Percentiles rank a stretch among this genome's conserved stretches.
phyloP scores from a whole-genome alignment of 2,113 vertebrate species.

The Pluvianellus socialis region DNA sequence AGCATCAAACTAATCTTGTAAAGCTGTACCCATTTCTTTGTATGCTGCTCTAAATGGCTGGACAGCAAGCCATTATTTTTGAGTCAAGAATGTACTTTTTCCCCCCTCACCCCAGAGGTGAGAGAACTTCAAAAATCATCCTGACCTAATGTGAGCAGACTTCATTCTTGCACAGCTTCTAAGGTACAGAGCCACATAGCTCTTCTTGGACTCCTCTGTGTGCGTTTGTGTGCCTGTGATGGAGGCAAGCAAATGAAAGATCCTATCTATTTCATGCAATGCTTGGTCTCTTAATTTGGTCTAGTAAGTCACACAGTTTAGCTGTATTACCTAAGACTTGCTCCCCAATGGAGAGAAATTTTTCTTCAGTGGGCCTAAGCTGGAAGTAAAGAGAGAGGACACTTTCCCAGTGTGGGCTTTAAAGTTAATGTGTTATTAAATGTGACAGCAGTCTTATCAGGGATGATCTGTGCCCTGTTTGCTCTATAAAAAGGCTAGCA shows the following conservation, averaged over 20 bases:
- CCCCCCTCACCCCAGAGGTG: background rate
- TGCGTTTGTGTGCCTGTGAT: rapidly evolving
- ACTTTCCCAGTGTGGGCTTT: background rate
- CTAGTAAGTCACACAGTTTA: background rate
- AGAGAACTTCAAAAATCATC: background rate
- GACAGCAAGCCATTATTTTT: background rate
- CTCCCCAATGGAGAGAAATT: background rate
- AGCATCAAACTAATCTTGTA: background rate
- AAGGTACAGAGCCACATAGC: background rate
- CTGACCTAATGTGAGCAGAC: background rate
- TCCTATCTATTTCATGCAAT: background rate
- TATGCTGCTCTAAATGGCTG: background rate
- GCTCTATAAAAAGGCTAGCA: background rate
- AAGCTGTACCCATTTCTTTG: background rate
- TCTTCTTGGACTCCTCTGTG: background rate
- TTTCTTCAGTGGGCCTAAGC: background rate
- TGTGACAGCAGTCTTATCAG: background rate
- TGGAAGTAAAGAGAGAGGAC: background rate
- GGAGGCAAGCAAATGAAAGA: background rate
- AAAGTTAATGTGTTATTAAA: background rate
- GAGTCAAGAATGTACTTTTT: background rate
- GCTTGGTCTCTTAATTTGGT: background rate
- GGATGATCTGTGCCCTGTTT: background rate
- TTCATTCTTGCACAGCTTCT: background rate
- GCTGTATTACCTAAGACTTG: background rate